Percentiles rank a stretch among this genome's conserved stretches.
Conservation (phyloP, 2,888 invertebrate species). For the Troides oblongomaculatus region DNA sequence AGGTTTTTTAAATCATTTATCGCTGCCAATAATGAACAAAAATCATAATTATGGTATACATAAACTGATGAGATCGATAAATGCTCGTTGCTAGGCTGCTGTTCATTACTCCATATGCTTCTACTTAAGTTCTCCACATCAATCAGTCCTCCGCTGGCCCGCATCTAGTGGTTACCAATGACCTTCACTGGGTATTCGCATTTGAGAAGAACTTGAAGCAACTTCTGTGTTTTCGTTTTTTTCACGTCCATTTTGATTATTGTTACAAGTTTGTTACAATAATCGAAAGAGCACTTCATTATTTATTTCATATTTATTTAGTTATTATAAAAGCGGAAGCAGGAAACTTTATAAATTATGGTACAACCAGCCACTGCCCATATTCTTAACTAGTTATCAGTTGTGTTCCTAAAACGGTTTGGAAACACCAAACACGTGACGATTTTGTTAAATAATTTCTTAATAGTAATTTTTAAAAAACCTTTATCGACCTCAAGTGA, state of each 20-base stretch:
- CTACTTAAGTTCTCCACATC: no score
- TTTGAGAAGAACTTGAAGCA: no score
- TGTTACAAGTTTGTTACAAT: not conserved
- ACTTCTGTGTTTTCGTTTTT: no score
- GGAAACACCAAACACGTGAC: not conserved
- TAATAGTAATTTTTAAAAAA: not conserved
- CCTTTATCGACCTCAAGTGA: slow-evolving; percentile 7
- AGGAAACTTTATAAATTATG: not conserved
- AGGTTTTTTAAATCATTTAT: not conserved
- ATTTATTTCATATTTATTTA: not conserved
- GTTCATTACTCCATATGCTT: no score
- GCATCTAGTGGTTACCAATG: no score
- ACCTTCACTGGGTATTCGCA: no score
- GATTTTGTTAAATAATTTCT: not conserved
- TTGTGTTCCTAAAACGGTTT: slow-evolving; percentile 14
- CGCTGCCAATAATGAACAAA: not conserved
- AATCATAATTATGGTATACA: not conserved
- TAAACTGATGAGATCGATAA: not conserved
- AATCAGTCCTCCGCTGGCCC: no score
- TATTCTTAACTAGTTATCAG: slow-evolving; percentile 1
- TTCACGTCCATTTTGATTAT: not conserved
- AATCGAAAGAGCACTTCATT: not conserved
- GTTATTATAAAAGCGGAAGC: not conserved
- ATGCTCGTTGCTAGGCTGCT: no score
- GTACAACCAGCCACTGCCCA: slow-evolving; percentile 10